Evolutionary conservation across 1,140 invertebrate genomes (phyloP), one percentile per base, ranked within the genome.

Genomic region (Cyphomyrmex costatus): DNA sequence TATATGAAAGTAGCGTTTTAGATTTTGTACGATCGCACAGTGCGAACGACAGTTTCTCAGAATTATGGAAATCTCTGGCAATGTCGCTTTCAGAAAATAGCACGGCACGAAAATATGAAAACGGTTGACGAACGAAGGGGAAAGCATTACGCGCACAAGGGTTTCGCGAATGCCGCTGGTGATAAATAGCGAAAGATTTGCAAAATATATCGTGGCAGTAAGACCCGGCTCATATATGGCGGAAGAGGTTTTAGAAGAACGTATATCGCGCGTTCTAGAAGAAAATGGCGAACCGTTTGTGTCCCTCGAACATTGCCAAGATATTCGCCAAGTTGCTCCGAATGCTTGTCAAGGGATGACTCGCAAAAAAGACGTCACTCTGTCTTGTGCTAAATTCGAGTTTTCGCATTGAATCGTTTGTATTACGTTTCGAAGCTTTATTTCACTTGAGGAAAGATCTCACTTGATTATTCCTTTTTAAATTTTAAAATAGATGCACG

Each of bases 151-250:
- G 60, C 63, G 78, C 74, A 74, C 80, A 74, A 68, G 71, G 53
- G 76, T 77, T 53, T 78, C 51, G 63, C 74, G 60, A 85, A 80
- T 51, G 77, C 68, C 66, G 66, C 60, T 73, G 58, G 86, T 91
- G 90, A 91, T 90, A 91, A 90, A 91, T 91, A 90, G 88, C 82
- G 63, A 90, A 91, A 91, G 90, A 91, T 91, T 91, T 90, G 86
- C 86, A 90, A 91, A 91, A 91, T 90, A 91, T 86, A 90, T 90
- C 88, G 79, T 84, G 80, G 76, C 68, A 60, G 88, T 91, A 86
- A 90, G 77, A 77, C 86, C 60, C 82, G 73, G 74, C 85, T 71
- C 63, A 53, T 86, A 53, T 85, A 84, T 80, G 83, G 82, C 63
- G 68, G 73, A 89, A 71, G 76, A 88, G 88, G 73, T 74, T 84